A percentile compares a stretch with the other conserved stretches of the same genome.
These are phyloP conservation scores for Sisyra nigra DNA, from an alignment of 2,888 invertebrate species.

Conservation along the genomic window DNA sequence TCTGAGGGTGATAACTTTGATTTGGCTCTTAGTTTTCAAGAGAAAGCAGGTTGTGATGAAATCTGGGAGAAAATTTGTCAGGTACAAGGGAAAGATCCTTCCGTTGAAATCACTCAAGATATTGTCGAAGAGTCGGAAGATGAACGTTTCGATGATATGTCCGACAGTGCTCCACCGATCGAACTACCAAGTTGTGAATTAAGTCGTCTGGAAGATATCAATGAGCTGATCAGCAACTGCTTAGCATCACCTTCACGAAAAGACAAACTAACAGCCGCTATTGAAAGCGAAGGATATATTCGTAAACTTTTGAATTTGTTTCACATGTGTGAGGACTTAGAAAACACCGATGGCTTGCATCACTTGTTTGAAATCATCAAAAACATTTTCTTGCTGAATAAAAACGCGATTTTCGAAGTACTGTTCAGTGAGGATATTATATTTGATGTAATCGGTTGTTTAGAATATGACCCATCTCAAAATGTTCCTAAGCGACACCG, in stretches of 20 bases:
- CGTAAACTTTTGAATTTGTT: constrained; percentile 88
- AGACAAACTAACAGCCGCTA: constrained; percentile 83
- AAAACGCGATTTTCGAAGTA: constrained; percentile 91
- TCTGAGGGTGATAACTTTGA: constrained; percentile 99
- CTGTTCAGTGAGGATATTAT: constrained; percentile 95
- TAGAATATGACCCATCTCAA: constrained; percentile 90
- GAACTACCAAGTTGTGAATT: constrained; percentile 93
- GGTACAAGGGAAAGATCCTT: constrained; percentile 98
- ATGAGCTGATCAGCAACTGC: constrained; percentile 78
- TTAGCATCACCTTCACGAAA: constrained; percentile 78
- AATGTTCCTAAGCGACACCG: constrained; percentile 83
- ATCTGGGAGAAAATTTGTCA: constrained; percentile 99
- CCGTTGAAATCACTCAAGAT: constrained; percentile 94
- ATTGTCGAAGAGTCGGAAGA: constrained; percentile 93
- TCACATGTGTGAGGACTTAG: constrained; percentile 93
- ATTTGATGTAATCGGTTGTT: constrained; percentile 94
- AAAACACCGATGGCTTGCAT: constrained; percentile 87
- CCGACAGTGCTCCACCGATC: constrained; percentile 84
- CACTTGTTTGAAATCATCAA: constrained; percentile 96
- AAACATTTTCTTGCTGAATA: constrained; percentile 95
- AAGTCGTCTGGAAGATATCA: constrained; percentile 85
- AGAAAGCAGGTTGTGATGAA: constrained; percentile 99
- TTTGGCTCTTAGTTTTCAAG: constrained; percentile 98
- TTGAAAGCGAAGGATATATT: constrained; percentile 91
- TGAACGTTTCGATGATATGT: constrained; percentile 93